These are phyloP conservation scores for Misgurnus anguillicaudatus DNA, from an alignment of 2,113 vertebrate species.

Conservation along the genomic window DNA sequence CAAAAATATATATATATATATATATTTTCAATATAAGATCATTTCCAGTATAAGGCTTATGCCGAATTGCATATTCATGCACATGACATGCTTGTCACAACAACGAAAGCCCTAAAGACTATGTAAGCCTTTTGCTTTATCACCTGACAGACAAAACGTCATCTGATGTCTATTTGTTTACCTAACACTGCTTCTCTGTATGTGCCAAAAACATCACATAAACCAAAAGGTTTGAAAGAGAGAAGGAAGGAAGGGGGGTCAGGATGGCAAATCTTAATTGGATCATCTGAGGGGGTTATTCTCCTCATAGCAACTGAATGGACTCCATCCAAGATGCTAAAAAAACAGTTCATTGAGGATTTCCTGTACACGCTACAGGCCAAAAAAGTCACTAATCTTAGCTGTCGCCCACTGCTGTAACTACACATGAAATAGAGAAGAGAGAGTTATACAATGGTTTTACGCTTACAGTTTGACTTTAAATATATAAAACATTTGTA, in stretches of 20 bases:
- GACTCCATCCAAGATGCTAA: conserved; percentile 23
- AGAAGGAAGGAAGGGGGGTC: background rate
- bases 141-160: background rate
- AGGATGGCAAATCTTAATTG: conserved; percentile 28
- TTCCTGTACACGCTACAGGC: conserved; percentile 31
- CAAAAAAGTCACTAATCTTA: conserved; percentile 12
- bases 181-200: background rate
- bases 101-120: background rate
- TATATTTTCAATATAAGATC: background rate
- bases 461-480: background rate
- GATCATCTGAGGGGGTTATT: conserved; percentile 26
- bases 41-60: background rate
- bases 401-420: background rate
- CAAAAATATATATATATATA: too few species aligned
- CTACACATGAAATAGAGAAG: background rate
- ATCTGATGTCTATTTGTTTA: conserved; percentile 16
- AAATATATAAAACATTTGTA: too few species aligned
- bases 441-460: background rate
- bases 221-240: background rate
- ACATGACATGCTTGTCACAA: conserved; percentile 10
- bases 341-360: conserved; percentile 36
- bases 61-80: conserved; percentile 4
- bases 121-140: background rate
- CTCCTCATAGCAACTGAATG: conserved; percentile 26
- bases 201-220: conserved; percentile 30